phyloP scores from a whole-genome alignment of 2,888 invertebrate genomes.

The Mayetiola destructor region DNA sequence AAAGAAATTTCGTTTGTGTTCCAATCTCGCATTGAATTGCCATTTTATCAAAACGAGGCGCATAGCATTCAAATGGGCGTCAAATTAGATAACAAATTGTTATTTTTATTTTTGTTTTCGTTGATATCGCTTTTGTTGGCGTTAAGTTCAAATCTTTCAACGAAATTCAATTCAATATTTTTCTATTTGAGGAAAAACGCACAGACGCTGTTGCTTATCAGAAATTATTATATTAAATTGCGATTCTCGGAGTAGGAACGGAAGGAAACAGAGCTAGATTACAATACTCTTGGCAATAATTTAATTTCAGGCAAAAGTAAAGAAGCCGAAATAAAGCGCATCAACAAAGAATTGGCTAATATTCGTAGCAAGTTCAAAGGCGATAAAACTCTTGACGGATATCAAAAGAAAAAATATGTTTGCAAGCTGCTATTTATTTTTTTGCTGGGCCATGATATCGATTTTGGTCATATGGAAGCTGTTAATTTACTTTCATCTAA shows the following conservation, averaged over 20 bases:
- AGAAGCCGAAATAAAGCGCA: constrained; percentile 98
- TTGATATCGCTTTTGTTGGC: background rate
- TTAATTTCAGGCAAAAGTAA: constrained; percentile 75
- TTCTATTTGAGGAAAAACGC: background rate
- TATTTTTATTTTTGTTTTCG: background rate
- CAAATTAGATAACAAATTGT: background rate
- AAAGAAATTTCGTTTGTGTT: no score
- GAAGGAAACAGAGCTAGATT: background rate
- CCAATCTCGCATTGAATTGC: no score
- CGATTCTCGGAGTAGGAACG: no score
- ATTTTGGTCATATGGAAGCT: constrained; percentile 99
- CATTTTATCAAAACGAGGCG: no score
- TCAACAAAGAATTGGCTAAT: constrained; percentile 98
- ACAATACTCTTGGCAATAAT: no score
- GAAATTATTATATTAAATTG: background rate
- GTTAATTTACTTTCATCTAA: constrained; percentile 98
- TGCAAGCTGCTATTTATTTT: constrained; percentile 99
- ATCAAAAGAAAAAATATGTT: constrained; percentile 99
- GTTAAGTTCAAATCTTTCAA: background rate
- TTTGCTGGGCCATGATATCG: constrained; percentile 97
- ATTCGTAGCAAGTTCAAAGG: constrained; percentile 99
- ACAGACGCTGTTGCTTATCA: background rate
- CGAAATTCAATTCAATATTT: background rate
- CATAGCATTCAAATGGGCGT: background rate
- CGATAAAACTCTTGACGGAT: constrained; percentile 98